Percentiles rank a stretch among this genome's conserved stretches.
Conservation (phyloP, 2,797 vertebrate genomes). For the Myiotriccus ornatus region DNA sequence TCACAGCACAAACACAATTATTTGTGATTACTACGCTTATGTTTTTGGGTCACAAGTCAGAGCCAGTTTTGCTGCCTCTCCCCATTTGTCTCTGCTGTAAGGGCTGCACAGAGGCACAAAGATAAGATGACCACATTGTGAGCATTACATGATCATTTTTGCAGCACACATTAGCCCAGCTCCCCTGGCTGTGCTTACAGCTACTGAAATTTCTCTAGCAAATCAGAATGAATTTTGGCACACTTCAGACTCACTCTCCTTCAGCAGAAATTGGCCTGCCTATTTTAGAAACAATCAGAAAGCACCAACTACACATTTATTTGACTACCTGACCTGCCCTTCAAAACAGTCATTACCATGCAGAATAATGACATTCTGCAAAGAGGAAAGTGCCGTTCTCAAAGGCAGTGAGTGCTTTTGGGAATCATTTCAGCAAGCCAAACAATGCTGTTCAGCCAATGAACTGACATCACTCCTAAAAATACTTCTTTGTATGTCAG, state of each 20-base stretch:
- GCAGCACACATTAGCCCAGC: neutral
- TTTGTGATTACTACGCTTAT: neutral
- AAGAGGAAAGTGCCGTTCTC: neutral
- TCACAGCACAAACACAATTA: neutral
- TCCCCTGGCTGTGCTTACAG: slow-evolving; percentile 29
- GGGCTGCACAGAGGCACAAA: neutral
- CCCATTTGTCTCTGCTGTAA: neutral
- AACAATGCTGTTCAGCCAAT: neutral
- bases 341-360: neutral
- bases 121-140: neutral
- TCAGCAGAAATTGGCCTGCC: slow-evolving; percentile 38
- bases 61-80: neutral
- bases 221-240: slow-evolving; percentile 19
- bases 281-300: slow-evolving; percentile 44
- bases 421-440: neutral
- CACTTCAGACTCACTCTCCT: slow-evolving; percentile 13
- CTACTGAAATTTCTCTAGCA: slow-evolving; percentile 2
- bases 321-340: slow-evolving; percentile 33
- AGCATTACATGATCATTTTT: neutral
- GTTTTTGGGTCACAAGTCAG: neutral
- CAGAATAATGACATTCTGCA: neutral
- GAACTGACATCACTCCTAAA: slow-evolving; percentile 28
- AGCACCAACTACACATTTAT: slow-evolving; percentile 27
- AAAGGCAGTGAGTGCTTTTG: neutral
- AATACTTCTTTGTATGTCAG: neutral